Evolutionary conservation across 2,797 vertebrate genomes (phyloP).

Genomic region (Sebastes oblongus): DNA sequence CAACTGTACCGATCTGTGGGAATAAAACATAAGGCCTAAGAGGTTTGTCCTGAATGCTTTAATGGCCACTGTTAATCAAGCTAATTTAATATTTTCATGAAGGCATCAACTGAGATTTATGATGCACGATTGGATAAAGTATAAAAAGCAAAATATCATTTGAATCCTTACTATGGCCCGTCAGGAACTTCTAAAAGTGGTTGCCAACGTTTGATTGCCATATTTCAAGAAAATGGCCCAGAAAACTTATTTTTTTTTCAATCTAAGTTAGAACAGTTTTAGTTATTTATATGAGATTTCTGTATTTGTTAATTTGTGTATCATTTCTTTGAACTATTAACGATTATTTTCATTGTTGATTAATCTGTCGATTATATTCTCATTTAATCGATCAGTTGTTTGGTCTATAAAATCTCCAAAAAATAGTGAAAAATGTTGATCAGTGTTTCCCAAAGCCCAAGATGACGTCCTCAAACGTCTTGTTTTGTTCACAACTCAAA

Average conservation of each 20-base stretch:
- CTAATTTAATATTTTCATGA: neutral
- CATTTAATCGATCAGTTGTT: too few relatives aligned
- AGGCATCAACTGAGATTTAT: neutral
- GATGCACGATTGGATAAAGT: neutral
- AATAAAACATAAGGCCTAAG: neutral
- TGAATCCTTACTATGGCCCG: neutral
- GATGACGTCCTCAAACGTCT: too few relatives aligned
- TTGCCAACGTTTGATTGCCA: neutral
- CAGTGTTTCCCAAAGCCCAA: too few relatives aligned
- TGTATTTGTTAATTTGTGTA: neutral
- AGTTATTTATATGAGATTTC: neutral
- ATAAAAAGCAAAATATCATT: neutral
- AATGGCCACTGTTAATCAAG: neutral
- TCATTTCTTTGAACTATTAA: neutral
- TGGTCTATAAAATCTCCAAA: fast-evolving
- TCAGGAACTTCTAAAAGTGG: neutral
- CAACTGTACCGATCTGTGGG: neutral
- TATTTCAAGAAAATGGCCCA: neutral
- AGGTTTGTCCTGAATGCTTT: neutral
- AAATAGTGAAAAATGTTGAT: too few relatives aligned
- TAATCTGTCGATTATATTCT: too few relatives aligned
- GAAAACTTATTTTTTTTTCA: neutral
- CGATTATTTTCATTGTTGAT: too few relatives aligned
- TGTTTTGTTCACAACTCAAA: too few relatives aligned
- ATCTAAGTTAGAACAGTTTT: neutral